phyloP scores from a whole-genome alignment of 2,888 invertebrate species.

The Podotricha telesiphe region DNA sequence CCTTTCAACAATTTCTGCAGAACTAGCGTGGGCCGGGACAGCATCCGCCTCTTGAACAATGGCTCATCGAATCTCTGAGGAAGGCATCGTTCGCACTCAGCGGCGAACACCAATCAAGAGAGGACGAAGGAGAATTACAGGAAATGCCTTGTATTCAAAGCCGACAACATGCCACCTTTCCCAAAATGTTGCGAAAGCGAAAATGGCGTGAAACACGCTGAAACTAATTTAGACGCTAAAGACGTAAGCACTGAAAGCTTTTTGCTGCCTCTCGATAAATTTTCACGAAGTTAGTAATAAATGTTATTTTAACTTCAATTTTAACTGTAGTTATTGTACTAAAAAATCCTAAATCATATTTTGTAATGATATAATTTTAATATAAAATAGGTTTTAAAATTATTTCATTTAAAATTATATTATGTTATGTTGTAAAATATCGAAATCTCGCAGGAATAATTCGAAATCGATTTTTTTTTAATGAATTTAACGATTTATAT shows the following conservation, averaged over 20 bases:
- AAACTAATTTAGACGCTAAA: slow-evolving; percentile 56
- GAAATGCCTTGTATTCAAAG: slow-evolving; percentile 59
- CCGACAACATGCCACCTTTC: slow-evolving; percentile 65
- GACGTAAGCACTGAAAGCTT: slow-evolving; percentile 70
- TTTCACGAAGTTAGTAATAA: slow-evolving; percentile 40
- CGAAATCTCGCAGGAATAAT: not conserved
- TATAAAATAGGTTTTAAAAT: not conserved
- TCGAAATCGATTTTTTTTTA: too few species aligned
- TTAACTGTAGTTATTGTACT: not conserved
- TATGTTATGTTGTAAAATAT: not conserved
- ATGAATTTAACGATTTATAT: too few species aligned
- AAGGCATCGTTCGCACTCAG: slow-evolving; percentile 55
- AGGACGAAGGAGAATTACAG: slow-evolving; percentile 69
- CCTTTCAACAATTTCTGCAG: slow-evolving; percentile 49
- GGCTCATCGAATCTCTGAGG: slow-evolving; percentile 79
- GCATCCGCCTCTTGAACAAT: slow-evolving; percentile 73
- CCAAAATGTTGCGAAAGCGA: slow-evolving; percentile 74
- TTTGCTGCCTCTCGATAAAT: slow-evolving; percentile 60
- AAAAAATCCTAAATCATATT: not conserved
- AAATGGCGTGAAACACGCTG: slow-evolving; percentile 56
- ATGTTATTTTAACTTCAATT: not conserved
- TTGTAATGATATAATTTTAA: slow-evolving; percentile 2
- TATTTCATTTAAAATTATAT: not conserved
- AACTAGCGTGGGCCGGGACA: slow-evolving; percentile 73
- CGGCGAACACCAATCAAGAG: slow-evolving; percentile 66